Evolutionary conservation across 2,113 vertebrate genomes (phyloP).

Genomic region (Daphoenositta chrysoptera): DNA sequence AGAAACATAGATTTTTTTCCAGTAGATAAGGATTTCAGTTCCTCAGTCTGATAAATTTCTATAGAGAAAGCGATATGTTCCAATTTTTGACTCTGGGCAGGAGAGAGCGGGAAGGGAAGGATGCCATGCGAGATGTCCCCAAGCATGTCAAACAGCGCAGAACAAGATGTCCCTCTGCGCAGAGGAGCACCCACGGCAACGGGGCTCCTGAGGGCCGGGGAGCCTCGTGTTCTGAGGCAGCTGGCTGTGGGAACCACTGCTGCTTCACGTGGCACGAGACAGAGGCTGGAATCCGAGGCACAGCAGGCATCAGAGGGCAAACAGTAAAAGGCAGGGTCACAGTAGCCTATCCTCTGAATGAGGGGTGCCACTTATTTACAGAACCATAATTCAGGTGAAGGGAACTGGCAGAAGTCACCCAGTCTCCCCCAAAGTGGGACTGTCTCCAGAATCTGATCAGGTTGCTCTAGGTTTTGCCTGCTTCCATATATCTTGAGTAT

Average conservation of each 20-base stretch:
- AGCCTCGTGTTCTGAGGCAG: background rate
- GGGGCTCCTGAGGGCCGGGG: background rate
- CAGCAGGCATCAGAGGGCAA: background rate
- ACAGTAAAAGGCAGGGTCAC: background rate
- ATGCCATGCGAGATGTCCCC: background rate
- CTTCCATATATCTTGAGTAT: background rate
- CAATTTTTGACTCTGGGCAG: background rate
- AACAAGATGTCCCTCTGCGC: background rate
- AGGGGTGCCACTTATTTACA: background rate
- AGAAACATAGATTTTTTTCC: background rate
- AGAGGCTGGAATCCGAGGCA: background rate
- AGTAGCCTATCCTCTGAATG: background rate
- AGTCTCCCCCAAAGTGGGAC: background rate
- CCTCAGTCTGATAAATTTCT: background rate
- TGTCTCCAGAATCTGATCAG: background rate
- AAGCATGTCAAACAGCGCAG: background rate
- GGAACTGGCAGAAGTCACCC: background rate
- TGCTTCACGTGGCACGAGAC: background rate
- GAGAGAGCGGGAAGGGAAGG: background rate
- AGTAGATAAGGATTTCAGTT: background rate
- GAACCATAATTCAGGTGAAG: background rate
- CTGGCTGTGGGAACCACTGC: background rate
- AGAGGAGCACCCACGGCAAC: background rate
- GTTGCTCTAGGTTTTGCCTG: background rate
- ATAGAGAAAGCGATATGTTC: background rate